Evolutionary conservation across 2,797 vertebrate species (phyloP), one percentile per base, ranked within the genome.

Genomic region (Hirundo rustica): DNA sequence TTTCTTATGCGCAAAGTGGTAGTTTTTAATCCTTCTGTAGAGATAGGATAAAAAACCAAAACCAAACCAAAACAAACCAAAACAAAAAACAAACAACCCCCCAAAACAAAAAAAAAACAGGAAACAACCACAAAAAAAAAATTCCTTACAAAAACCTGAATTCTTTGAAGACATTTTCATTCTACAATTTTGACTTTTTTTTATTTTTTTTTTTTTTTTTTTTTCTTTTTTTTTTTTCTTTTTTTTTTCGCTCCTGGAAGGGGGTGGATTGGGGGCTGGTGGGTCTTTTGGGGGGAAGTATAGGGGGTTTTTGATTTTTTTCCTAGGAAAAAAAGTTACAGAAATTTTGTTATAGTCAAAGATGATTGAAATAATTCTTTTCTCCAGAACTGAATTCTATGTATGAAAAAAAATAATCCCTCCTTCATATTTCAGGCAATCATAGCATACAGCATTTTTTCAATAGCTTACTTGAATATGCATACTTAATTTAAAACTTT

Each of bases 261-360:
- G 32, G 6, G 3, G 8, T 5, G 13, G 6, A 16, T 55, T 0
- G 0, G 10, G 11, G 29, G 1, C 1, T 23, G 5, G 7, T 47
- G 26, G 10, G 9, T 7, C 14, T 48, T n/a, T 23, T 29, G 2
- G 2, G 4, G 9, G 5, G 0, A 1, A 8, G 2, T 20, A 29
- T 11, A 4, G 11, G 2, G 2, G 1, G 6, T 2, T 7, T 47
- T n/a, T 42, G 38, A 38, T 15, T 25, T 27, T 55, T 51, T 21
- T 10, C 3, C 6, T 4, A 18, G 3, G 13, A 62, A 62, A 38
- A 23, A 38, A 9, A 42, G 5, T 8, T 19, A 20, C 11, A 34
- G 5, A 34, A 34, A 25, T 16, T 42, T 55, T 72, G 3, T 36
- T 74, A 47, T 23, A 47, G 27, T 64, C 13, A 64, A 51, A 44